Conservation (phyloP, 2,888 invertebrate species). For the Venustoraphidia nigricollis region DNA sequence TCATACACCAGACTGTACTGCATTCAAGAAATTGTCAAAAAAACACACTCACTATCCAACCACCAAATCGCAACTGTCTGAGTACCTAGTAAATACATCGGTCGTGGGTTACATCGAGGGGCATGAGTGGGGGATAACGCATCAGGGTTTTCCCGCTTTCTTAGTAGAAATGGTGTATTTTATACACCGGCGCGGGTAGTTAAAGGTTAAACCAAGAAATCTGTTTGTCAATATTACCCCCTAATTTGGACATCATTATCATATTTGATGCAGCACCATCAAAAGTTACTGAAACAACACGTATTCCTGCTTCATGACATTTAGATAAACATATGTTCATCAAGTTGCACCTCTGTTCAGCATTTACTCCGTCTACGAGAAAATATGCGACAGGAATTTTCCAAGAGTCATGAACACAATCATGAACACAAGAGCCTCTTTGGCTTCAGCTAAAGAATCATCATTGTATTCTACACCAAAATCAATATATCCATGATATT, state of each 20-base stretch:
- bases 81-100: no score
- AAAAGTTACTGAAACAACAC: constrained; percentile 14
- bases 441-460: constrained; percentile 13
- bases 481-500: constrained; percentile 18
- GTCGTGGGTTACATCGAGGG: no score
- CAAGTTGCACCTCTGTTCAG: constrained; percentile 14
- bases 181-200: no score
- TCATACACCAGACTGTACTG: no score
- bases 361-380: constrained; percentile 14
- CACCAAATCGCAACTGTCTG: no score
- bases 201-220: neutral
- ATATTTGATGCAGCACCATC: constrained; percentile 16
- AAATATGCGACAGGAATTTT: constrained; percentile 18
- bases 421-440: constrained; percentile 15
- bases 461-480: constrained; percentile 13
- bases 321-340: constrained; percentile 12
- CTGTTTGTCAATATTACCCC: constrained; percentile 5
- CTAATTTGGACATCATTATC: constrained; percentile 9
- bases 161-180: no score
- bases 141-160: no score
- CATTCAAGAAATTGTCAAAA: no score
- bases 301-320: constrained; percentile 13
- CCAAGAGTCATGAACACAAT: neutral
- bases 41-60: no score
- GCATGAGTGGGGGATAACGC: no score